Evolutionary conservation across 2,113 vertebrate genomes (phyloP).

Genomic region (Ahaetulla prasina): DNA sequence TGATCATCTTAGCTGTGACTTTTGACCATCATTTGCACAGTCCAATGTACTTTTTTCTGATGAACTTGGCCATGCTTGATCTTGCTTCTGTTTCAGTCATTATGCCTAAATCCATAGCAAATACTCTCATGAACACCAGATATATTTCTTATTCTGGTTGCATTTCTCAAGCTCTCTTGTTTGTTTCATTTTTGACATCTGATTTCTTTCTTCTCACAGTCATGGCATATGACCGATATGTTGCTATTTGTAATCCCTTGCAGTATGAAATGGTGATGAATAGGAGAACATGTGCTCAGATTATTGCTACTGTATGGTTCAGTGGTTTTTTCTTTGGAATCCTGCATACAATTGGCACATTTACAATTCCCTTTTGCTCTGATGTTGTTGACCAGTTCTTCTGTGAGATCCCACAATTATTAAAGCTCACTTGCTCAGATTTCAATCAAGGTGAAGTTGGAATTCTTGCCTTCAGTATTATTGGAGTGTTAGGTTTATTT

Average conservation of each 20-base stretch:
- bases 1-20: neutral
- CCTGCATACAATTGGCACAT: conserved; percentile 5
- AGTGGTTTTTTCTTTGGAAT: neutral
- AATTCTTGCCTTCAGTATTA: neutral
- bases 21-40: neutral
- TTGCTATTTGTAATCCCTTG: neutral
- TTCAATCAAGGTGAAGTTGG: neutral
- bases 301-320: conserved; percentile 12
- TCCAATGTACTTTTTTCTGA: conserved; percentile 4
- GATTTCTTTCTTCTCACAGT: conserved; percentile 10
- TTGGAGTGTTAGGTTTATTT: neutral
- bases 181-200: neutral
- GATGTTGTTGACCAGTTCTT: neutral
- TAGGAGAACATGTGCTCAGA: neutral
- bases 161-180: neutral
- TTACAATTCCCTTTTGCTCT: neutral
- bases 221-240: neutral
- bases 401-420: neutral
- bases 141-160: conserved; percentile 24
- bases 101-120: conserved; percentile 27
- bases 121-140: neutral
- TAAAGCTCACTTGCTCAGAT: neutral
- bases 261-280: conserved; percentile 35
- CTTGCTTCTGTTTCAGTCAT: conserved; percentile 36
- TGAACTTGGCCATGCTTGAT: conserved; percentile 9